phyloP scores from a whole-genome alignment of 2,113 vertebrate species.

The Reinhardtius hippoglossoides region DNA sequence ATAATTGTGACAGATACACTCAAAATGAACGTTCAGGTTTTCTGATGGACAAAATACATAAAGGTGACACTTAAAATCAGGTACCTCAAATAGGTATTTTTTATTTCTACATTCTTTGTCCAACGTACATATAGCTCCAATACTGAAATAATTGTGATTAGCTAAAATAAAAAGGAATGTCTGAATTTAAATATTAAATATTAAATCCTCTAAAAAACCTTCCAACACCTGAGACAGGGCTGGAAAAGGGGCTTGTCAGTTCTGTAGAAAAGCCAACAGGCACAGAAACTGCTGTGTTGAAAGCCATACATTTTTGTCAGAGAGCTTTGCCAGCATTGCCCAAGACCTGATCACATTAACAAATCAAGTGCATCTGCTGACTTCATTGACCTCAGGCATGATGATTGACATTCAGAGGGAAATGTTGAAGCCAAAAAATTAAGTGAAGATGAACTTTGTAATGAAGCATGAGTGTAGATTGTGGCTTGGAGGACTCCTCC shows the following conservation, averaged over 20 bases:
- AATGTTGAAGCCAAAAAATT: constrained; percentile 53
- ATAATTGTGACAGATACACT: too few species aligned
- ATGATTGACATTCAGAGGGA: constrained; percentile 52
- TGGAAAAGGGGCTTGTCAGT: background rate
- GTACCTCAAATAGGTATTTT: too few species aligned
- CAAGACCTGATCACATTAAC: constrained; percentile 1
- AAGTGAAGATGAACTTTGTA: constrained; percentile 24
- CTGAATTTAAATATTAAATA: too few species aligned
- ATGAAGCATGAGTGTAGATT: constrained; percentile 46
- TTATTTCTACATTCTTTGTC: too few species aligned
- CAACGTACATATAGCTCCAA: too few species aligned
- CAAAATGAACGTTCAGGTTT: too few species aligned
- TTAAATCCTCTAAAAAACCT: too few species aligned
- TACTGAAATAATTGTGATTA: too few species aligned
- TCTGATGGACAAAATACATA: too few species aligned
- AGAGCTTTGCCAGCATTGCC: background rate
- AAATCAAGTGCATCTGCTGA: constrained; percentile 57
- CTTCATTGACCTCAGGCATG: constrained; percentile 33
- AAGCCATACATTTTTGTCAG: constrained; percentile 3
- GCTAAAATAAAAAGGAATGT: too few species aligned
- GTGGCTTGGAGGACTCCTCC: constrained; percentile 38
- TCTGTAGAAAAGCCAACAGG: constrained; percentile 13
- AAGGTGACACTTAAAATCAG: too few species aligned
- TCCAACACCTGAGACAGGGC: background rate
- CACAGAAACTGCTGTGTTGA: background rate